phyloP scores from a whole-genome alignment of 2,888 invertebrate species.

The Eurois occulta region DNA sequence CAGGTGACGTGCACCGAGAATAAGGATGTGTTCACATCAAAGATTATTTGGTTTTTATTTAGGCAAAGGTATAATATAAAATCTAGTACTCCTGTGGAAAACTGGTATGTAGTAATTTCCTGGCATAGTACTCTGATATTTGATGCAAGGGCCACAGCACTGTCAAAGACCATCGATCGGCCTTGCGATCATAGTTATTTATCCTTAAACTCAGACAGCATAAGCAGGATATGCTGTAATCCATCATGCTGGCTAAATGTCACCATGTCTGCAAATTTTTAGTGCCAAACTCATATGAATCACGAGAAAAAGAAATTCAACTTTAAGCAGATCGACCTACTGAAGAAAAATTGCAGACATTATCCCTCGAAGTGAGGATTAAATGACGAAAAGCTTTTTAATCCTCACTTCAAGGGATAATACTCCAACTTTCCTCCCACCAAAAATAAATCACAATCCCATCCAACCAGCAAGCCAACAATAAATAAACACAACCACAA shows the following conservation, averaged over 20 bases:
- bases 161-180: not conserved
- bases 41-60: not conserved
- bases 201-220: not conserved
- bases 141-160: not conserved
- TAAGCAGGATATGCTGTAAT: not conserved
- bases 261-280: not conserved
- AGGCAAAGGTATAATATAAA: not conserved
- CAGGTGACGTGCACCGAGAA: conserved; percentile 82
- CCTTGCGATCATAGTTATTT: not conserved
- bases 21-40: conserved; percentile 71
- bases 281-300: not conserved
- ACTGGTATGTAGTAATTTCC: not conserved
- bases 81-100: not conserved
- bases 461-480: not conserved
- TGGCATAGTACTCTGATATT: not conserved
- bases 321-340: not conserved
- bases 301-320: not conserved
- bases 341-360: not conserved
- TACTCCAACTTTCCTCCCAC: not conserved
- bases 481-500: conserved; percentile 37
- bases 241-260: not conserved
- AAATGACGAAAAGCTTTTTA: too few relatives aligned
- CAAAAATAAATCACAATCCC: not conserved
- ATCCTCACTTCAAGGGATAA: too few relatives aligned
- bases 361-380: not conserved